A percentile compares a stretch with the other conserved stretches of the same genome.
These are phyloP conservation scores for Myotis brandtii DNA, from an alignment of 2,113 vertebrate species.

Conservation along the genomic window DNA sequence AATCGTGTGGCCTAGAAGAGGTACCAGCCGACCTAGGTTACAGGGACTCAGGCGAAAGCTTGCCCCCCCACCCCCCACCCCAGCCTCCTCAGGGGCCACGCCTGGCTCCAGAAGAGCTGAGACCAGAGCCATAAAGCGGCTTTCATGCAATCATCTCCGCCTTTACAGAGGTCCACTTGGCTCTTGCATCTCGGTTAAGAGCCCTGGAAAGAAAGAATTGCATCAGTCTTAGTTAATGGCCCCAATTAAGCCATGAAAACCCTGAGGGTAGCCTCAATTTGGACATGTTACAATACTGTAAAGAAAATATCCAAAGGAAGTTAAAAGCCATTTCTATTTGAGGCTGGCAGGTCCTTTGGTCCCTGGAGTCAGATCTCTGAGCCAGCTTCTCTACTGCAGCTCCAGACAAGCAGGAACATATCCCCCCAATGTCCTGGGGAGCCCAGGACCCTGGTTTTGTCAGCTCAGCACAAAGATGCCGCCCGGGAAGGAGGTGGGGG, in stretches of 20 bases:
- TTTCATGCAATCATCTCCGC: constrained; percentile 2
- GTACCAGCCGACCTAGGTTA: not conserved
- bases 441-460: not conserved
- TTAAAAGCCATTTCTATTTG: constrained; percentile 59
- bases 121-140: constrained; percentile 55
- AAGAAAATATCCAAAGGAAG: constrained; percentile 64
- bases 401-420: constrained; percentile 16
- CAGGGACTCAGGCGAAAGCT: not conserved
- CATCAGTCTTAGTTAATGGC: constrained; percentile 62
- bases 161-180: not conserved
- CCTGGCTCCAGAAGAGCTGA: constrained; percentile 71
- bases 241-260: constrained; percentile 61
- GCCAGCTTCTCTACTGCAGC: constrained; percentile 41
- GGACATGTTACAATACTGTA: constrained; percentile 49
- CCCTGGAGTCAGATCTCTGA: constrained; percentile 23
- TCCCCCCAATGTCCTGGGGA: not conserved
- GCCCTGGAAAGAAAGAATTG: constrained; percentile 57
- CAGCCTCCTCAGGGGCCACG: not conserved
- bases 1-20: not conserved
- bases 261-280: constrained; percentile 52
- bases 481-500: not conserved
- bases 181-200: not conserved
- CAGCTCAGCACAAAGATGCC: not conserved
- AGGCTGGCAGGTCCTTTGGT: constrained; percentile 1
- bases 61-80: too few relatives aligned